phyloP scores from a whole-genome alignment of 2,888 invertebrate genomes.

The Eremobia ochroleuca region DNA sequence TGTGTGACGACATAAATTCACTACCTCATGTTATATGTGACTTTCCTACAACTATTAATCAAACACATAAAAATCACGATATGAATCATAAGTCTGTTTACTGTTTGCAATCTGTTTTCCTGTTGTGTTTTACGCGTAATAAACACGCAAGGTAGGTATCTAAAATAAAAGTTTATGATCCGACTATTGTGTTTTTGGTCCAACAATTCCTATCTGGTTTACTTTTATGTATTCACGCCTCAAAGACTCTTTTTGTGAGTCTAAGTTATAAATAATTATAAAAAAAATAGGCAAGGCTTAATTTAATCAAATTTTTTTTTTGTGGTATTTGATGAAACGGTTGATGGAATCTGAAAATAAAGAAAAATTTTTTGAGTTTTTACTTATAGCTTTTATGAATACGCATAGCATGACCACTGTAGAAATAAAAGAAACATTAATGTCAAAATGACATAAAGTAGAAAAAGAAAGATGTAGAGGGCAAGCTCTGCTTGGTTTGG shows the following conservation, averaged over 20 bases:
- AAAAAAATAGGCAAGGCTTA: neutral
- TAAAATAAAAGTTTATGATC: slow-evolving; percentile 52
- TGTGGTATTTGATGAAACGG: neutral
- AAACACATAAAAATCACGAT: slow-evolving; percentile 24
- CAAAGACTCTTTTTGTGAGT: neutral
- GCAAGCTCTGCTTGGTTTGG: too few species aligned
- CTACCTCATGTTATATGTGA: neutral
- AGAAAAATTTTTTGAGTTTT: too few species aligned
- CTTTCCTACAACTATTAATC: slow-evolving; percentile 12
- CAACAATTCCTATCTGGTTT: slow-evolving; percentile 21
- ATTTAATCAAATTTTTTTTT: too few species aligned
- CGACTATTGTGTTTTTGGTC: slow-evolving; percentile 25
- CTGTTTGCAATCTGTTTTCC: slow-evolving; percentile 28
- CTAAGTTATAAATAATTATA: neutral
- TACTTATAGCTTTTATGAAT: too few species aligned
- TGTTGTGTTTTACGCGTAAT: slow-evolving; percentile 34
- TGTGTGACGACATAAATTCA: neutral
- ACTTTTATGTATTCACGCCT: slow-evolving; percentile 32
- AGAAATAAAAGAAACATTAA: too few species aligned
- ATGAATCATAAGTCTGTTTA: slow-evolving; percentile 41
- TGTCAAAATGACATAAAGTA: too few species aligned
- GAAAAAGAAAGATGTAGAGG: too few species aligned
- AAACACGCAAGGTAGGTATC: slow-evolving; percentile 18
- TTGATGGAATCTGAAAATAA: too few species aligned
- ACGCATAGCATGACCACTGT: too few species aligned